phyloP scores from a whole-genome alignment of 2,797 vertebrate species.

The Cuculus canorus region DNA sequence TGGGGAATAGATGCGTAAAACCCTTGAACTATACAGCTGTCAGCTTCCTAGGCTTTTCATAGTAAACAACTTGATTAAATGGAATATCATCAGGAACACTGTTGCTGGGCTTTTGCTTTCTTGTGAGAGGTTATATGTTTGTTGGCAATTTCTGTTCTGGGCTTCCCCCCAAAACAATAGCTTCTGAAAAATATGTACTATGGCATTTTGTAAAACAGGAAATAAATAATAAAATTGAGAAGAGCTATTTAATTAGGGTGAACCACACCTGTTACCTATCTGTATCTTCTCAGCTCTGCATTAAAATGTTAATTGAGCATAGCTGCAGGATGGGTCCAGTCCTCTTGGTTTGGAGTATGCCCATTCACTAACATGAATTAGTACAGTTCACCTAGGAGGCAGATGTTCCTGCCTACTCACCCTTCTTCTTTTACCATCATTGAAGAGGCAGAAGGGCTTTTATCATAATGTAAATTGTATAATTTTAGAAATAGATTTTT shows the following conservation, averaged over 20 bases:
- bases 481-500: neutral
- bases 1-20: neutral
- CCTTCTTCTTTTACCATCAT: neutral
- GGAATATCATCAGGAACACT: neutral
- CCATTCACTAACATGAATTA: neutral
- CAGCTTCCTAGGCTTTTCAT: neutral
- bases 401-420: rapidly evolving
- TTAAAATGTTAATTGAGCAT: conserved; percentile 57
- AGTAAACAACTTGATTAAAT: conserved; percentile 4
- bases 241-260: conserved; percentile 39
- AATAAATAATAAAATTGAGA: conserved; percentile 45
- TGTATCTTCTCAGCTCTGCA: conserved; percentile 30
- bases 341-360: neutral
- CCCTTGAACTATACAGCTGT: neutral
- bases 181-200: neutral
- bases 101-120: neutral
- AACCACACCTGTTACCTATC: conserved; percentile 53
- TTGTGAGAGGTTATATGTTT: neutral
- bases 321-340: conserved; percentile 31
- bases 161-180: neutral
- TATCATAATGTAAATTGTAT: neutral
- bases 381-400: neutral
- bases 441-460: neutral
- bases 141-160: neutral
- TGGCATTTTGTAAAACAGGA: conserved; percentile 20